Evolutionary conservation across 2,888 invertebrate genomes (phyloP), one percentile per base, ranked within the genome.

Genomic region (Dynastes grantii): DNA sequence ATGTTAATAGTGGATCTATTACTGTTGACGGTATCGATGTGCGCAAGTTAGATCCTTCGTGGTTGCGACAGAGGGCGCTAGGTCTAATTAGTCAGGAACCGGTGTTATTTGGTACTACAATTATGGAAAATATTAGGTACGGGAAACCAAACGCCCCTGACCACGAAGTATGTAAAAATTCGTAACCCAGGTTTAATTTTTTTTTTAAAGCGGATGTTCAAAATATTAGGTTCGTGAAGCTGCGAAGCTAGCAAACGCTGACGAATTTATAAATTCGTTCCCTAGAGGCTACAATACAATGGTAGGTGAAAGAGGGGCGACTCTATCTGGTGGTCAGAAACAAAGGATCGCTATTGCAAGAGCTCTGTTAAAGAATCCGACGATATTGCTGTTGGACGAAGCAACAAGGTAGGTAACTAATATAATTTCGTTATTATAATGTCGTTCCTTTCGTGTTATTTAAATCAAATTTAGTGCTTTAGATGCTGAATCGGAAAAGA

Each of bases 11-110:
- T 0, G 97, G 97, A 0, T 86, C 89, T 55, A 92, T 97, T 37
- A 92, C 91, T n/a, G 90, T 97, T 78, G 96, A 96, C 85, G 95
- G 94, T 0, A 87, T 91, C 13, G 93, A 97, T 85, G 89, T 97
- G 0, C 89, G 91, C 64, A 89, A 91, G 0, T 88, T 97, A 78
- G 95, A 97, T 87, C 93, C 95, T 0, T 91, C 93, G 55, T 98
- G 98, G 97, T 90, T 98, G 27, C 91, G 98, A 58, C 94, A 96
- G 13, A 90, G 93, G 70, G 94, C 94, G 37, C 91, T 98, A 22
- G 98, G 97, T 0, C 93, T 96, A 81, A 98, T 98, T 80, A 95
- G 96, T 86, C 98, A 98, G 89, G 98, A 99, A 87, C 98, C 98
- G 0, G 93, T 97, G 63, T 88, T 99, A 49, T 99, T 99, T 90